Percentiles rank a stretch among this genome's conserved stretches.
Evolutionary conservation across 1,140 invertebrate genomes (phyloP).

Genomic region (Caenorhabditis latens): DNA sequence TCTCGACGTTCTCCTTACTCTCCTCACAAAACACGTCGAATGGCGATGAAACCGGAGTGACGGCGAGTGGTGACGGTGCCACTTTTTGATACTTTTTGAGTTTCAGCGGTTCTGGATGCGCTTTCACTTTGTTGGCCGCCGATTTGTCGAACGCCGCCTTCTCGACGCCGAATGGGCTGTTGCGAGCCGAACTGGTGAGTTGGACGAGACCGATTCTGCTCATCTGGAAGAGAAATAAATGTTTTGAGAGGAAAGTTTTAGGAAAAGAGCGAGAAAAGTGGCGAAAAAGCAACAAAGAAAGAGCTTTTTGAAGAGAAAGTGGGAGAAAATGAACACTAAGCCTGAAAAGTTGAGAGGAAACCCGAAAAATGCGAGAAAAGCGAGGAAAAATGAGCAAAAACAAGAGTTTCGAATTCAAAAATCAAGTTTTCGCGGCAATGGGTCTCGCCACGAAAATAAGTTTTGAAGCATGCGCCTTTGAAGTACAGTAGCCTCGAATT

Average conservation of each 20-base stretch:
- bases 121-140: background rate
- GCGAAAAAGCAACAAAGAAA: background rate
- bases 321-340: background rate
- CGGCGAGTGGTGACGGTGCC: background rate
- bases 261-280: background rate
- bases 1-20: constrained; percentile 2
- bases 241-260: background rate
- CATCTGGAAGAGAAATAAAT: background rate
- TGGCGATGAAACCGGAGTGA: background rate
- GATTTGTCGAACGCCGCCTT: constrained; percentile 1
- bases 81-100: background rate
- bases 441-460: constrained; percentile 11
- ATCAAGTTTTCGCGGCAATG: background rate
- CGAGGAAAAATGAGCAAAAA: background rate
- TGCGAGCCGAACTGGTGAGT: constrained; percentile 35
- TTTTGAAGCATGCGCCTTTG: background rate
- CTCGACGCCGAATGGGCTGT: constrained; percentile 22
- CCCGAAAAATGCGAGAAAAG: background rate
- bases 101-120: background rate
- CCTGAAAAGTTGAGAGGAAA: background rate
- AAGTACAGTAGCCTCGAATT: background rate
- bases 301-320: background rate
- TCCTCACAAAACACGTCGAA: background rate
- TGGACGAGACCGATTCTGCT: constrained; percentile 10
- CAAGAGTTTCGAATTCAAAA: background rate